phyloP scores from a whole-genome alignment of 1,140 invertebrate genomes.

The Drosophila triauraria region DNA sequence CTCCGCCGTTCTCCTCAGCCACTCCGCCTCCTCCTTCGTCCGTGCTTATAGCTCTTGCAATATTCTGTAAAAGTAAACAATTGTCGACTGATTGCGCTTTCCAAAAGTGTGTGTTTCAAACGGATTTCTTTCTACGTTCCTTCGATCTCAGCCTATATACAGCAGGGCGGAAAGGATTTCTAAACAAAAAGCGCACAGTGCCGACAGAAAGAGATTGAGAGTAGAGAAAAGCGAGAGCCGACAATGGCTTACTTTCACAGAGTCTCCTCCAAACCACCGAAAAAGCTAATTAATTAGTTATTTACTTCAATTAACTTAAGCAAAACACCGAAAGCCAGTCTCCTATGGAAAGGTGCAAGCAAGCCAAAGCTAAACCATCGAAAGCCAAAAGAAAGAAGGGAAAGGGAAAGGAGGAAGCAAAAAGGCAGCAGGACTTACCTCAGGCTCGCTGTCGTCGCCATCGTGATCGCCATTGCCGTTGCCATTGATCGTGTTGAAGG shows the following conservation, averaged over 20 bases:
- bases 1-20: slow-evolving; percentile 1
- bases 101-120: slow-evolving; percentile 31
- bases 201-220: slow-evolving; percentile 10
- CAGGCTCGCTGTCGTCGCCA: slow-evolving; percentile 37
- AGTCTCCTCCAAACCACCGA: slow-evolving; percentile 2
- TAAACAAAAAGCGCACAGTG: slow-evolving; percentile 48
- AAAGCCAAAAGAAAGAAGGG: slow-evolving; percentile 18
- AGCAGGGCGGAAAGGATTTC: slow-evolving; percentile 11
- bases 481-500: slow-evolving; percentile 41
- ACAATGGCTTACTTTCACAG: slow-evolving; percentile 84
- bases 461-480: slow-evolving; percentile 47
- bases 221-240: slow-evolving; percentile 49
- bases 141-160: slow-evolving; percentile 46
- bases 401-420: slow-evolving; percentile 4
- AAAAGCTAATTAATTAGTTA: slow-evolving; percentile 6
- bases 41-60: slow-evolving; percentile 71
- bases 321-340: slow-evolving; percentile 32
- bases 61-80: slow-evolving; percentile 85
- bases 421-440: slow-evolving; percentile 58
- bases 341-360: slow-evolving; percentile 26
- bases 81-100: slow-evolving; percentile 85
- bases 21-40: slow-evolving; percentile 29
- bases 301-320: slow-evolving; percentile 6
- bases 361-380: slow-evolving; percentile 37
- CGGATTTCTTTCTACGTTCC: slow-evolving; percentile 32